Percentiles rank a stretch among this genome's conserved stretches.
Evolutionary conservation across 2,797 vertebrate genomes (phyloP).

Genomic region (Hyperoplus immaculatus): DNA sequence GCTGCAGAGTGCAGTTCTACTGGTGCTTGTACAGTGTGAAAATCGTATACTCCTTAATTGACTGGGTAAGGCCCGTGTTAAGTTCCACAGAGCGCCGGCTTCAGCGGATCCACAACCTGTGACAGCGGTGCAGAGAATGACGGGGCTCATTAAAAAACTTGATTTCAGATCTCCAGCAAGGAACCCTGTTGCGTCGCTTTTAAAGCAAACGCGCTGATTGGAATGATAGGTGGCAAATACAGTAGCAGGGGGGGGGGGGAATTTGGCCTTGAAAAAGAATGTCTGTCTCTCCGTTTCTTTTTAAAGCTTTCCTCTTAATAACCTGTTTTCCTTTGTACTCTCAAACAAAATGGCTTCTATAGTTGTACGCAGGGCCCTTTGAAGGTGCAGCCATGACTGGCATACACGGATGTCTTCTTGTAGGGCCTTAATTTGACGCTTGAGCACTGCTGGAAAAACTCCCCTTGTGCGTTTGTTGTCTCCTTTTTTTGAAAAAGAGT

Average conservation of each 20-base stretch:
- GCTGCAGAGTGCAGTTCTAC: conserved; percentile 19
- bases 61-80: conserved; percentile 73
- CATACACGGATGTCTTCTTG: conserved; percentile 67
- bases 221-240: conserved; percentile 82
- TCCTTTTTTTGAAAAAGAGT: conserved; percentile 61
- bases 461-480: conserved; percentile 57
- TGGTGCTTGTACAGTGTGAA: conserved; percentile 50
- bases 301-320: conserved; percentile 81
- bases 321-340: conserved; percentile 81
- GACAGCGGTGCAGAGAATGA: conserved; percentile 72
- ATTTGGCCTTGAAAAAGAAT: conserved; percentile 82
- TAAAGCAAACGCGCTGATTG: conserved; percentile 72
- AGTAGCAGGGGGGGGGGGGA: conserved; percentile 69
- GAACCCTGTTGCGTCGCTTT: conserved; percentile 79
- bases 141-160: conserved; percentile 83
- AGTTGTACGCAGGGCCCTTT: conserved; percentile 68
- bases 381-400: conserved; percentile 77
- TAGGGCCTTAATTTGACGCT: conserved; percentile 78
- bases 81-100: conserved; percentile 70
- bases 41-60: conserved; percentile 75
- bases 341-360: conserved; percentile 80
- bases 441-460: conserved; percentile 56
- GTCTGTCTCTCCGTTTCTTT: conserved; percentile 72
- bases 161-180: conserved; percentile 70
- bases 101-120: conserved; percentile 79